These are phyloP conservation scores for Sebastes elongatus DNA, from an alignment of 2,797 vertebrate genomes.

Conservation along the genomic window DNA sequence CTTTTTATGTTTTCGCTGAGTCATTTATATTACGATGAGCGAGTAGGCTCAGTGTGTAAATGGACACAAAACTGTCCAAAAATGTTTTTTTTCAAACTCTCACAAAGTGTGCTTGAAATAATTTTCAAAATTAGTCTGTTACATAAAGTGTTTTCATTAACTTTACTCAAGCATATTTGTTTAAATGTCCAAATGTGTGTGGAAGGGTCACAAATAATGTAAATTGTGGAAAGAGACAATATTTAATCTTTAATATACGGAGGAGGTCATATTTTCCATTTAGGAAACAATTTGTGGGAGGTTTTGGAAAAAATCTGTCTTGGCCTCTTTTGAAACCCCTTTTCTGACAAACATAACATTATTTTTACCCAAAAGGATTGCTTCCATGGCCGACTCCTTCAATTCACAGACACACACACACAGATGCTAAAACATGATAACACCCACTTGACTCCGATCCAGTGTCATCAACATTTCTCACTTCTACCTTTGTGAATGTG, in stretches of 20 bases:
- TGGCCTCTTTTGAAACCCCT: neutral
- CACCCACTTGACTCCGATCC: neutral
- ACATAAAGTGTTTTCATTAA: neutral
- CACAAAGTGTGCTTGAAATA: neutral
- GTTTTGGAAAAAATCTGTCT: neutral
- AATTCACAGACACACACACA: neutral
- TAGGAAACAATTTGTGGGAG: constrained; percentile 11
- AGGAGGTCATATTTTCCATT: constrained; percentile 12
- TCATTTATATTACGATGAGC: neutral
- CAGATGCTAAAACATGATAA: neutral
- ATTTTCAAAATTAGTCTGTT: neutral
- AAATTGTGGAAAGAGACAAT: neutral
- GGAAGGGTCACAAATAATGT: neutral
- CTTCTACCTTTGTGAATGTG: neutral
- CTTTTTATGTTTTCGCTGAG: neutral
- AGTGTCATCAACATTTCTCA: neutral
- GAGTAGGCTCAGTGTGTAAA: neutral
- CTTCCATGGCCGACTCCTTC: neutral
- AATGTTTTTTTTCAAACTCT: too few species aligned
- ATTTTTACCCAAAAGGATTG: neutral
- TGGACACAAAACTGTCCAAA: neutral
- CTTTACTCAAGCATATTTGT: neutral
- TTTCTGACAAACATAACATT: neutral
- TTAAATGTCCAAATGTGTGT: constrained; percentile 4
- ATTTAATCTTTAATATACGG: neutral